Conservation (phyloP, 2,888 invertebrate genomes). For the Latheticus oryzae region DNA sequence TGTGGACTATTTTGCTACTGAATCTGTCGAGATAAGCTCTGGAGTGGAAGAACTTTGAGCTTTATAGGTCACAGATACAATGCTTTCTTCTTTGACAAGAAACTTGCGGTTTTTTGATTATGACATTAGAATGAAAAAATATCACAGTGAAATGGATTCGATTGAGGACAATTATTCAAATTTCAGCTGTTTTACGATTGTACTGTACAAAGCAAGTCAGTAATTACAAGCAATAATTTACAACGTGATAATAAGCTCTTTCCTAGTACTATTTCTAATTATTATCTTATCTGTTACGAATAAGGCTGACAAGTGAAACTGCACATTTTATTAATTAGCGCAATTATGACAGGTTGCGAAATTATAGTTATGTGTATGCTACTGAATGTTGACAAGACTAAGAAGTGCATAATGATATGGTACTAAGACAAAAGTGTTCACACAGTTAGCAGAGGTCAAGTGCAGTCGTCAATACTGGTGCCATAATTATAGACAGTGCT, state of each 20-base stretch:
- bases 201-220: conserved; percentile 16
- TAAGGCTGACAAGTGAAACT: conserved; percentile 32
- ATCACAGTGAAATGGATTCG: conserved; percentile 12
- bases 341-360: conserved; percentile 27
- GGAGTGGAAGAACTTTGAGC: neutral
- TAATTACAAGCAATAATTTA: conserved; percentile 50
- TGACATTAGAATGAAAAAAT: conserved; percentile 12
- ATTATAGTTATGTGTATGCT: conserved; percentile 11
- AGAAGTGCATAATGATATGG: conserved; percentile 10
- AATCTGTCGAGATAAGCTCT: too few relatives aligned
- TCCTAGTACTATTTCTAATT: conserved; percentile 44
- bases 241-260: conserved; percentile 43
- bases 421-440: conserved; percentile 2
- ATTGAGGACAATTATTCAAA: conserved; percentile 23
- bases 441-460: conserved; percentile 6
- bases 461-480: neutral
- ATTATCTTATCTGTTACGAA: conserved; percentile 34
- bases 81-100: too few relatives aligned
- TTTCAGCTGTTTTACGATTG: conserved; percentile 9
- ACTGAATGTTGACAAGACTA: conserved; percentile 11
- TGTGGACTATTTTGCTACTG: conserved; percentile 16
- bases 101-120: too few relatives aligned
- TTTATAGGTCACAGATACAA: conserved; percentile 5
- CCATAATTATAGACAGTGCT: conserved; percentile 1
- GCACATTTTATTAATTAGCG: conserved; percentile 30